These are phyloP conservation scores for Acanthis flammea DNA, from an alignment of 2,797 vertebrate species.

Conservation along the genomic window DNA sequence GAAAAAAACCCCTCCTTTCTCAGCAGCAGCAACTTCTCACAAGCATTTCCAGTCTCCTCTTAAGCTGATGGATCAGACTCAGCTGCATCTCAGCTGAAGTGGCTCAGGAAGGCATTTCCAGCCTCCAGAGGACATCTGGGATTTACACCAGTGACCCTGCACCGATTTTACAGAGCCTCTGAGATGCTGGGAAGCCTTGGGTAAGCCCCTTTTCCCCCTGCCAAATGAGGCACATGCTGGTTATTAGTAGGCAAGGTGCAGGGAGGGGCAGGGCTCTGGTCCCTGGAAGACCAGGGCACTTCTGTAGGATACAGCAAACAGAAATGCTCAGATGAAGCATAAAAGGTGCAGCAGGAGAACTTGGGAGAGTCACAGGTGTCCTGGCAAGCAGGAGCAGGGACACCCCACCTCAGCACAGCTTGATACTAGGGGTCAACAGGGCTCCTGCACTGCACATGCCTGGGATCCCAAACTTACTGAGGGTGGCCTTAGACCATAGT, in stretches of 20 bases:
- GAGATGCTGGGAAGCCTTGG: not conserved
- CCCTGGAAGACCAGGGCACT: not conserved
- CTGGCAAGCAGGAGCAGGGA: not conserved
- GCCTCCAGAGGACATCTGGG: not conserved
- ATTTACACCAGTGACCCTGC: not conserved
- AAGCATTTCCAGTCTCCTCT: not conserved
- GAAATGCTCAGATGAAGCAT: accelerated
- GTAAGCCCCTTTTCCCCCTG: not conserved
- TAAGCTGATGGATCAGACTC: not conserved
- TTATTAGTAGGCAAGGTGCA: not conserved
- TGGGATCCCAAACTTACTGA: not conserved
- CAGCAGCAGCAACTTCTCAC: not conserved
- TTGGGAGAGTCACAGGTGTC: not conserved
- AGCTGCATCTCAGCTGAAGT: not conserved
- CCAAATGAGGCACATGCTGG: not conserved
- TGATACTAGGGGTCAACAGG: not conserved
- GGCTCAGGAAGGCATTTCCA: not conserved
- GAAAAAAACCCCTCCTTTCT: not conserved
- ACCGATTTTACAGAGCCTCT: not conserved
- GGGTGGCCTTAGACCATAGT: not conserved
- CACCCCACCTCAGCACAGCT: too few relatives aligned
- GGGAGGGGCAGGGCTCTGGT: not conserved
- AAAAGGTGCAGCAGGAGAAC: not conserved
- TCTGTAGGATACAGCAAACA: not conserved
- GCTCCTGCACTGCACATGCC: accelerated